Conservation (phyloP, 2,888 invertebrate species). For the Heliconius charithonia region DNA sequence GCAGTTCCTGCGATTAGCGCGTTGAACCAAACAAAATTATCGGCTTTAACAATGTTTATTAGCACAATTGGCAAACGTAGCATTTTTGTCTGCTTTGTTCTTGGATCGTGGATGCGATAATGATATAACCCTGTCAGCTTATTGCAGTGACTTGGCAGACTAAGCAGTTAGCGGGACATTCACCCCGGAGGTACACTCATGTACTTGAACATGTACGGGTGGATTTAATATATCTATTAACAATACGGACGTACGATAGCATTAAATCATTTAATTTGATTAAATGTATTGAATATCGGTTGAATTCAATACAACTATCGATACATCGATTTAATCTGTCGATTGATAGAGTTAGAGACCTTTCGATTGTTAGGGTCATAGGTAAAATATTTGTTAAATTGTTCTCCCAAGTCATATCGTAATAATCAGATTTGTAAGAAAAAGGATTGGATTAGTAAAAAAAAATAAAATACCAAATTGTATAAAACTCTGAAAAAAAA, state of each 20-base stretch:
- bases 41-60: not conserved
- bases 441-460: no score
- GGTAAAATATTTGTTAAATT: not conserved
- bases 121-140: conserved; percentile 13
- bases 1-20: no score
- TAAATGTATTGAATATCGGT: not conserved
- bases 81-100: conserved; percentile 1
- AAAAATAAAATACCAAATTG: not conserved
- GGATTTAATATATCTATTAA: conserved; percentile 2
- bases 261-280: conserved; percentile 11
- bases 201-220: conserved; percentile 15
- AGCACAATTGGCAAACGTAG: conserved; percentile 2
- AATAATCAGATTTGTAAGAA: no score
- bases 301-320: no score
- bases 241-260: conserved; percentile 5
- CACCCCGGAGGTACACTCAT: conserved; percentile 7
- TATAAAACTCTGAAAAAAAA: not conserved
- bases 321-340: not conserved
- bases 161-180: conserved; percentile 11
- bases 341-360: not conserved
- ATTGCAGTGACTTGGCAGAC: conserved; percentile 25
- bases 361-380: not conserved
- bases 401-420: not conserved
- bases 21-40: no score
- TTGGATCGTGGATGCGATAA: conserved; percentile 8